Conservation (phyloP, 2,888 invertebrate genomes). For the Eumacrocentrus americanus region DNA sequence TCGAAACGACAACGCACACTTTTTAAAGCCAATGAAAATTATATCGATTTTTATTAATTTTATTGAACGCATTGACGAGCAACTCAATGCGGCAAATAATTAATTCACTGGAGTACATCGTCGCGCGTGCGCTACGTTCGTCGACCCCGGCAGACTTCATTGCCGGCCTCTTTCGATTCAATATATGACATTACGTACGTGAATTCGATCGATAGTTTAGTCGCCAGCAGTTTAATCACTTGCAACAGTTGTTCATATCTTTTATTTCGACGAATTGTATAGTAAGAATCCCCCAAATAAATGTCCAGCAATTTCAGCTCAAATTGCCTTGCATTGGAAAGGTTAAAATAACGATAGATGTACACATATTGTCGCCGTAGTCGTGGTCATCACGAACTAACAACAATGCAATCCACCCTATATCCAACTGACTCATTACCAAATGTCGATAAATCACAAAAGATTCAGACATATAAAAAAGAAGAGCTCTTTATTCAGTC, state of each 20-base stretch:
- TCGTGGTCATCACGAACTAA: too few relatives aligned
- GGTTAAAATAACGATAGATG: too few relatives aligned
- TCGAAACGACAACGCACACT: too few relatives aligned
- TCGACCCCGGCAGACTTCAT: constrained; percentile 7
- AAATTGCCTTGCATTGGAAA: too few relatives aligned
- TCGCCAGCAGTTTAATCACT: background rate
- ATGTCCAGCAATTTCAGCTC: too few relatives aligned
- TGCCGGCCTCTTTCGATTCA: background rate
- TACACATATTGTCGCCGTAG: too few relatives aligned
- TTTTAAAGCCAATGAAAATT: constrained; percentile 33
- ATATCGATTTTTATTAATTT: constrained; percentile 20
- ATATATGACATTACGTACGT: background rate
- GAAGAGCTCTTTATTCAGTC: too few relatives aligned
- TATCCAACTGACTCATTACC: too few relatives aligned
- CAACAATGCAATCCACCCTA: too few relatives aligned
- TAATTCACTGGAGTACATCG: constrained; percentile 9
- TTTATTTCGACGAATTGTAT: background rate
- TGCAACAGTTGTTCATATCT: constrained; percentile 5
- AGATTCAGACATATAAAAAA: too few relatives aligned
- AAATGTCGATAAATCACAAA: too few relatives aligned
- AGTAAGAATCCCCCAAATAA: too few relatives aligned
- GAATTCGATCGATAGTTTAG: background rate
- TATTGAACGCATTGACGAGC: background rate
- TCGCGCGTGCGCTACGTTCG: constrained; percentile 11
- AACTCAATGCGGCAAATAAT: constrained; percentile 16